A percentile compares a stretch with the other conserved stretches of the same genome.
Conservation (phyloP, 2,797 vertebrate species). For the Psittacula echo region DNA sequence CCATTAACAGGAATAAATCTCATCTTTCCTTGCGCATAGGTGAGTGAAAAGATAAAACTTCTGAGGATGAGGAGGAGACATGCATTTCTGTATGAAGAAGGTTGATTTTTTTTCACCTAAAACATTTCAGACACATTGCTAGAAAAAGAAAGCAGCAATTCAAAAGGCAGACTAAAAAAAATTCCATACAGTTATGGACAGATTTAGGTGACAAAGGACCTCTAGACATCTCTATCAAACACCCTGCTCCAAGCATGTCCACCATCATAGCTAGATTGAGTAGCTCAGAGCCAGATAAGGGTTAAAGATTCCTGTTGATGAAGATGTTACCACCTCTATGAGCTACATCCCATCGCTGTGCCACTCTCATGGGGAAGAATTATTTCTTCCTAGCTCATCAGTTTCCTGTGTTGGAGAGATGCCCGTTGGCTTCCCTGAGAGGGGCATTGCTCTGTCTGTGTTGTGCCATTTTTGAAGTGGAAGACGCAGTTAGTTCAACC, state of each 20-base stretch:
- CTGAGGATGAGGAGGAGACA: background rate
- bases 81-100: background rate
- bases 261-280: background rate
- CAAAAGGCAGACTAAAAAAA: background rate
- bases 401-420: background rate
- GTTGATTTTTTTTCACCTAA: background rate
- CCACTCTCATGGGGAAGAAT: background rate
- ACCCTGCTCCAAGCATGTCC: background rate
- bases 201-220: background rate
- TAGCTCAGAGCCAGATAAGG: background rate
- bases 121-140: background rate
- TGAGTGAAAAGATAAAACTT: background rate
- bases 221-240: background rate
- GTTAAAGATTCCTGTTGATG: background rate
- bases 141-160: background rate
- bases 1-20: background rate
- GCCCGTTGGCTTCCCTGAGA: background rate
- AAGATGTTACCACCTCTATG: background rate
- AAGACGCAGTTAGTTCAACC: background rate
- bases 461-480: background rate
- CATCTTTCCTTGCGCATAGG: background rate
- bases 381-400: background rate
- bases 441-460: background rate
- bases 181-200: background rate
- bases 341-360: rapidly evolving